phyloP scores from a whole-genome alignment of 1,140 invertebrate genomes.

The Akabosia matsudoensis region DNA sequence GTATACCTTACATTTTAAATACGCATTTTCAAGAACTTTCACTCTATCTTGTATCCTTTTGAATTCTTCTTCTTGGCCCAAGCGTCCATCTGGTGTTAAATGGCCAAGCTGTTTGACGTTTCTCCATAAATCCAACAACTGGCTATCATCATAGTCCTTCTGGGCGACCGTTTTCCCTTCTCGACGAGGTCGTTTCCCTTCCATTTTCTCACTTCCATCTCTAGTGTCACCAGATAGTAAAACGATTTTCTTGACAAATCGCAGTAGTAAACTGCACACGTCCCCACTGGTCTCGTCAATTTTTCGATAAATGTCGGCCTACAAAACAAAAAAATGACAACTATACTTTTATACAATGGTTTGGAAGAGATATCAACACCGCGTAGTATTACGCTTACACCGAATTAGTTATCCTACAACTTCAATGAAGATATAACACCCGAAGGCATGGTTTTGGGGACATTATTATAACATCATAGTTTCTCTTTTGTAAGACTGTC shows the following conservation, averaged over 20 bases:
- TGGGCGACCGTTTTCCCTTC: not conserved
- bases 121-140: constrained; percentile 32
- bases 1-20: constrained; percentile 41
- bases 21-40: constrained; percentile 33
- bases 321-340: constrained; percentile 47
- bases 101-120: constrained; percentile 22
- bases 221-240: not conserved
- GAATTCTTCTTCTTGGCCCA: constrained; percentile 41
- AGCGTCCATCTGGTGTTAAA: constrained; percentile 31
- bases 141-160: too few species aligned
- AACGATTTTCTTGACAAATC: constrained; percentile 31
- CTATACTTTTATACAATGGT: too few species aligned
- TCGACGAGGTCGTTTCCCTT: not conserved
- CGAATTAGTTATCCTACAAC: too few species aligned
- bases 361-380: too few species aligned
- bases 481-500: too few species aligned
- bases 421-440: too few species aligned
- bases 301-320: constrained; percentile 69
- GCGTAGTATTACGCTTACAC: too few species aligned
- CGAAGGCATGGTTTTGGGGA: too few species aligned
- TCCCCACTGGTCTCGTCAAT: constrained; percentile 59
- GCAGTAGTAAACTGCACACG: constrained; percentile 45
- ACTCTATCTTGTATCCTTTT: constrained; percentile 34
- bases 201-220: not conserved
- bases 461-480: too few species aligned